A percentile compares a stretch with the other conserved stretches of the same genome.
Evolutionary conservation across 2,888 invertebrate species (phyloP).

Genomic region (Agrochola lychnidis): DNA sequence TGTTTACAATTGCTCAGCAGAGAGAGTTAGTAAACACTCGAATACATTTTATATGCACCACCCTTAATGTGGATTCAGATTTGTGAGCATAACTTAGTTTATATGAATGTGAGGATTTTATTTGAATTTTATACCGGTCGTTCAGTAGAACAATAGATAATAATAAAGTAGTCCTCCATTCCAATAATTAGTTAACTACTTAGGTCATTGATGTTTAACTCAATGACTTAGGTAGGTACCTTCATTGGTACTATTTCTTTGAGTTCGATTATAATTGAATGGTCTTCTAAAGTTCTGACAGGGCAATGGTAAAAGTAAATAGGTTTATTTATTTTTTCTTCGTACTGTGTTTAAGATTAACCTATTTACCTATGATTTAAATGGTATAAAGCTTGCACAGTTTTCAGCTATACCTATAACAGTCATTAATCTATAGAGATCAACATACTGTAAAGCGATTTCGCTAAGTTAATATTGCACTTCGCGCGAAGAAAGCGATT

Average conservation of each 20-base stretch:
- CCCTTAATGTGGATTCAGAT: conserved; percentile 37
- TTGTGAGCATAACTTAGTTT: conserved; percentile 42
- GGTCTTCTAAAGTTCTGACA: background rate
- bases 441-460: conserved; percentile 45
- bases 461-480: conserved; percentile 64
- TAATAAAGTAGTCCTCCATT: conserved; percentile 3
- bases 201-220: background rate
- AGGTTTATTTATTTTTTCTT: background rate
- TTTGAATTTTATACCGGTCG: conserved; percentile 39
- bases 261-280: background rate
- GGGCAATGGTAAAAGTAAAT: background rate
- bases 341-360: background rate
- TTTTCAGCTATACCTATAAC: background rate
- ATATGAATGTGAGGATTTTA: conserved; percentile 30
- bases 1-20: conserved; percentile 44
- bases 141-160: conserved; percentile 12
- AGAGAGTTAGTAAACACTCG: conserved; percentile 52
- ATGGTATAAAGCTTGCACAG: background rate
- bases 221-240: background rate
- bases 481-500: conserved; percentile 51
- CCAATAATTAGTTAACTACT: conserved; percentile 5
- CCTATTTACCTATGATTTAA: background rate
- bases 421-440: background rate
- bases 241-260: background rate
- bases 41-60: conserved; percentile 32